Percentiles rank a stretch among this genome's conserved stretches.
Conservation (phyloP, 1,140 invertebrate species). For the Magallana angulata region DNA sequence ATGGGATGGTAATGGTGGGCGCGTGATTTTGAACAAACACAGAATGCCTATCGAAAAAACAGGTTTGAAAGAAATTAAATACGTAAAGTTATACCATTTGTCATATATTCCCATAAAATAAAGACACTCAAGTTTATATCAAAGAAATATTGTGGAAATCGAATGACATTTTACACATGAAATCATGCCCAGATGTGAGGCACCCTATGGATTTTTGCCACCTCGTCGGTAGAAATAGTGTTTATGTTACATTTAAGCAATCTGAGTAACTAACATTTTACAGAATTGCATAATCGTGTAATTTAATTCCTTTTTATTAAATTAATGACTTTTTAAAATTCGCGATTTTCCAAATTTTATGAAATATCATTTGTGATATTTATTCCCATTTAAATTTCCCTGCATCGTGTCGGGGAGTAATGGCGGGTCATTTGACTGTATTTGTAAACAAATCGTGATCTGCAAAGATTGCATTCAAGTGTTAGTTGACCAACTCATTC, state of each 20-base stretch:
- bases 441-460: slow-evolving; percentile 11
- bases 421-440: slow-evolving; percentile 66
- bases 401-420: slow-evolving; percentile 65
- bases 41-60: slow-evolving; percentile 80
- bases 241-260: slow-evolving; percentile 7
- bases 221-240: slow-evolving; percentile 12
- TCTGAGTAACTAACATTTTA: background rate
- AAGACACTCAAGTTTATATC: background rate
- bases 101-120: slow-evolving; percentile 1
- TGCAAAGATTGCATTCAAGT: background rate
- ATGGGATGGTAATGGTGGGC: slow-evolving; percentile 86
- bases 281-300: background rate
- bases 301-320: background rate
- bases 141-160: background rate
- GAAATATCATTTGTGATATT: slow-evolving; percentile 4
- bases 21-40: slow-evolving; percentile 86
- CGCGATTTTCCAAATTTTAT: slow-evolving; percentile 12
- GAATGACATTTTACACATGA: slow-evolving; percentile 6
- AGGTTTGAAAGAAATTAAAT: slow-evolving; percentile 62
- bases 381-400: slow-evolving; percentile 76
- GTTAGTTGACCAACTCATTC: too few relatives aligned
- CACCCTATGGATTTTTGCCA: slow-evolving; percentile 29
- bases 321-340: background rate
- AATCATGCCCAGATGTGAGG: slow-evolving; percentile 39
- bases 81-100: background rate